phyloP scores from a whole-genome alignment of 2,113 vertebrate species.

The Terrapene triunguis region DNA sequence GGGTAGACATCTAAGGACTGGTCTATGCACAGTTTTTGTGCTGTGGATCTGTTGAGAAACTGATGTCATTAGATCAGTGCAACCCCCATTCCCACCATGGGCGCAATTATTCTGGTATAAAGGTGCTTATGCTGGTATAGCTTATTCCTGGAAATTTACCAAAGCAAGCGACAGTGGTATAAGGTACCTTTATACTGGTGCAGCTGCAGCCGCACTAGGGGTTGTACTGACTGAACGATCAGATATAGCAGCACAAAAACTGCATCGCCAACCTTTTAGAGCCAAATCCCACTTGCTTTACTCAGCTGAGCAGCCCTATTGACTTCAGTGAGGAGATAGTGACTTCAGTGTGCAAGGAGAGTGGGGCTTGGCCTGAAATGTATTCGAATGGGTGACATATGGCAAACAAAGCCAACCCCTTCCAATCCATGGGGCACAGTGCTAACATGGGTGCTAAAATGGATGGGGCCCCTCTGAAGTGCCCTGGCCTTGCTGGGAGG shows the following conservation, averaged over 20 bases:
- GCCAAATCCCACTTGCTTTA: background rate
- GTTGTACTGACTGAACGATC: background rate
- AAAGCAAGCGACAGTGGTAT: background rate
- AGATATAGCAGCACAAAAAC: background rate
- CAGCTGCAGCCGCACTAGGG: background rate
- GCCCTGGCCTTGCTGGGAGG: background rate
- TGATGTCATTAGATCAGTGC: background rate
- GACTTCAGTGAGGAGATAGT: background rate
- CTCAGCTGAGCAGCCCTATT: background rate
- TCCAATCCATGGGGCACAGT: background rate
- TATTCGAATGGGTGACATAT: background rate
- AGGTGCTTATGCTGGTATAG: background rate
- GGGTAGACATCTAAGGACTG: background rate
- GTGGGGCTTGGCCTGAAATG: background rate
- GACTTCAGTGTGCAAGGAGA: background rate
- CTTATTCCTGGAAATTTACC: background rate
- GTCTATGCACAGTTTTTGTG: background rate
- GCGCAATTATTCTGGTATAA: background rate
- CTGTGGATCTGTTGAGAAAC: background rate
- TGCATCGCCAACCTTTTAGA: background rate
- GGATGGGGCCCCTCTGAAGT: background rate
- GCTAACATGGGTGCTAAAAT: background rate
- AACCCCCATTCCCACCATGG: background rate
- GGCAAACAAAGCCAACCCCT: background rate
- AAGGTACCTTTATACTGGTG: background rate